Conservation (phyloP, 2,113 vertebrate genomes). For the Hoplias malabaricus region DNA sequence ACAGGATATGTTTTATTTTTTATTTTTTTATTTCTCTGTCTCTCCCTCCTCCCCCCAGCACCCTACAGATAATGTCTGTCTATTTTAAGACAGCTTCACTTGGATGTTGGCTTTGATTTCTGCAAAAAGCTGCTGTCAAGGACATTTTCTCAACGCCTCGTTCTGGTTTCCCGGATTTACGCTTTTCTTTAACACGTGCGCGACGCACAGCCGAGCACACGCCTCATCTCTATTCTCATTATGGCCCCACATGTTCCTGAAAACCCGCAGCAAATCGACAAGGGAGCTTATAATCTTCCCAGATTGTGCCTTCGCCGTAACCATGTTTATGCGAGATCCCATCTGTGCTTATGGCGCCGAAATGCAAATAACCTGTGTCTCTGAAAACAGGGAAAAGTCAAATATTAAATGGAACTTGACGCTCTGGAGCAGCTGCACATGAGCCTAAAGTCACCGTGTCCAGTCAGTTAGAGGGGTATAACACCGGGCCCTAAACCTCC, state of each 20-base stretch:
- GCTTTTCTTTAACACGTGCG: neutral
- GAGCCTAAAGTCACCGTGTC: no score
- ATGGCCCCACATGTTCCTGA: no score
- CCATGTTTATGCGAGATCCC: no score
- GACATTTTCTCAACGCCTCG: neutral
- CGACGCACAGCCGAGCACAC: neutral
- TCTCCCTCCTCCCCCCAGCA: no score
- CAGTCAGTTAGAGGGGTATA: no score
- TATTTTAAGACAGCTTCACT: slow-evolving; percentile 3
- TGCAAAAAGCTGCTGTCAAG: neutral
- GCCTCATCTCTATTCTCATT: neutral
- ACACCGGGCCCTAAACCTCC: no score
- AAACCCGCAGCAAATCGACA: no score
- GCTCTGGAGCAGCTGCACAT: no score
- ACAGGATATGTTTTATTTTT: neutral
- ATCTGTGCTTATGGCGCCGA: no score
- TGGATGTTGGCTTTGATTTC: slow-evolving; percentile 7
- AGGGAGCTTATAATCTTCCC: neutral
- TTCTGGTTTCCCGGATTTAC: neutral
- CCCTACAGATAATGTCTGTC: neutral
- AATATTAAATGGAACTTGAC: no score
- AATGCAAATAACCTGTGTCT: no score
- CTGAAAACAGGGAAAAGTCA: no score
- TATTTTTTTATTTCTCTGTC: neutral
- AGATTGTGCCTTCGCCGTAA: neutral